Evolutionary conservation across 2,113 vertebrate genomes (phyloP), one percentile per base, ranked within the genome.

Genomic region (Actenoides lindsayi): DNA sequence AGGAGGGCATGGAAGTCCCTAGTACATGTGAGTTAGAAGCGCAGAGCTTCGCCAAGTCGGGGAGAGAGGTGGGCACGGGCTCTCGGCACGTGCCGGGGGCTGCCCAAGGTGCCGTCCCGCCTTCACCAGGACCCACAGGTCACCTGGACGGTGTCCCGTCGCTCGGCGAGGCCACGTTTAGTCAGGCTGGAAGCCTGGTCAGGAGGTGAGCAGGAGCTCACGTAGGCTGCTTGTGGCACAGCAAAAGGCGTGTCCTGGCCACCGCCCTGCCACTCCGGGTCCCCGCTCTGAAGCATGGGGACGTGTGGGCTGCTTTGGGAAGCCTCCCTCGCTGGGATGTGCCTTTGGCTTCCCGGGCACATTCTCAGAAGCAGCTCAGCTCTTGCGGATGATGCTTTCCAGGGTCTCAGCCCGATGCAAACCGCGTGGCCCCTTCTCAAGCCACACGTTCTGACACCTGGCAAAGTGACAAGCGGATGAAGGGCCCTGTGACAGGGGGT

Each of bases 1-100:
- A 98, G 78, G 98, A 98, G 15, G 18, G 92, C 92, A 68, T 97
- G 13, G 96, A 97, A 67, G 97, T 95, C 14, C 76, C 98, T 0
- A 78, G 96, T 42, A 71, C 97, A 94, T 98, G 98, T 98, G 94
- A 95, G 88, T 84, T 35, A 6, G 74, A 48, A 25, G 64, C 10
- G 1, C 37, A 10, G 71, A 41, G 62, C 37, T 16, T 41, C 9
- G 3, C 63, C 2, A 2, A 12, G 42, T 14, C 13, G 7, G 37
- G n/a, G 33, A 16, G 71, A 5, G 46, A 35, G n/a, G 28, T 0
- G 3, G 18, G 33, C 33, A 30, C 10, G 2, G 53, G 27, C 25
- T 60, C 18, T 21, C 8, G 44, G 77, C n/a, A 3, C 44, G 13
- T 8, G 46, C 59, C 6, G 33, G 73, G 35, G 33, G 8, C 65